phyloP scores from a whole-genome alignment of 2,113 vertebrate species.

The Microtus ochrogaster region DNA sequence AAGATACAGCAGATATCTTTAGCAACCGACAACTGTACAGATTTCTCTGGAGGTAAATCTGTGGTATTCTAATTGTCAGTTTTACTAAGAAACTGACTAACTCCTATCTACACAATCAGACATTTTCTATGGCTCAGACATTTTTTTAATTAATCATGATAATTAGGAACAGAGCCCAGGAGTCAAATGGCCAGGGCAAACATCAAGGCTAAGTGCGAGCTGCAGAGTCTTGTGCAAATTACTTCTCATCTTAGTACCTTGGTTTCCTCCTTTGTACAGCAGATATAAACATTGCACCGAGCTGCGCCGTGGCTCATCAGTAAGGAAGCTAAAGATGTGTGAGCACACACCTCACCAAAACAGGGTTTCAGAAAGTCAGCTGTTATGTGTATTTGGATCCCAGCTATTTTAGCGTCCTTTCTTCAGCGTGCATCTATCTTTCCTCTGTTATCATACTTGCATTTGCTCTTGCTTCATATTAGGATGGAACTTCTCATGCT shows the following conservation, averaged over 20 bases:
- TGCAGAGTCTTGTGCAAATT: background rate
- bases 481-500: background rate
- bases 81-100: conserved; percentile 49
- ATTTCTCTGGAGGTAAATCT: conserved; percentile 22
- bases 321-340: background rate
- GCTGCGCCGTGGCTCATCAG: background rate
- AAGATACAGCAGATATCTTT: background rate
- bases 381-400: background rate
- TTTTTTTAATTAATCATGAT: conserved; percentile 43
- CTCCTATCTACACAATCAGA: background rate
- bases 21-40: background rate
- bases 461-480: conserved; percentile 33
- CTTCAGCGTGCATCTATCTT: background rate
- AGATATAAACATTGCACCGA: background rate
- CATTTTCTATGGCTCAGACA: conserved; percentile 36
- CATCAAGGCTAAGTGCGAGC: background rate
- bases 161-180: background rate
- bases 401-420: conserved; percentile 1
- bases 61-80: background rate
- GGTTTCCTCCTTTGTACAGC: background rate
- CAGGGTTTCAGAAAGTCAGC: background rate
- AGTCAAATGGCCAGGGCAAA: background rate
- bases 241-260: background rate
- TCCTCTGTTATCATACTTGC: conserved; percentile 24
- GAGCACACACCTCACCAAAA: background rate